A percentile compares a stretch with the other conserved stretches of the same genome.
Evolutionary conservation across 2,113 vertebrate species (phyloP).

Genomic region (Salvator merianae): DNA sequence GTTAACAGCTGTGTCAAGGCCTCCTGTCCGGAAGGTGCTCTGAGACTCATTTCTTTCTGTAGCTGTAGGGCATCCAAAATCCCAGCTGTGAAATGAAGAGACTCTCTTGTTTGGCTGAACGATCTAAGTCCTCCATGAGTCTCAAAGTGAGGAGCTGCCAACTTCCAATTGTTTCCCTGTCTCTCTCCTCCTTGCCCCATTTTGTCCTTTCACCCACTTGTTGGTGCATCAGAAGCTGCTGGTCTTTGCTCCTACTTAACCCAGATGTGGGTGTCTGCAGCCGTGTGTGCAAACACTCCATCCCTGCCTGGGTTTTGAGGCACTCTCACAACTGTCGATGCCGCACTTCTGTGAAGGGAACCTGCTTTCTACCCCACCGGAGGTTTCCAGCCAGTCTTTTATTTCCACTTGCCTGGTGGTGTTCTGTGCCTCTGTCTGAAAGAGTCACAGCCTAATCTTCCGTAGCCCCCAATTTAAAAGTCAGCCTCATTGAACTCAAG

Average conservation of each 20-base stretch:
- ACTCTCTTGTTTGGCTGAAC: background rate
- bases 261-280: too few relatives aligned
- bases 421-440: conserved; percentile 61
- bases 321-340: background rate
- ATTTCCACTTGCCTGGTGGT: conserved; percentile 58
- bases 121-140: too few relatives aligned
- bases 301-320: background rate
- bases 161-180: background rate
- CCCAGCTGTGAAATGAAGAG: background rate
- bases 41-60: background rate
- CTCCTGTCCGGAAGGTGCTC: too few relatives aligned
- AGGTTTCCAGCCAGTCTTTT: background rate
- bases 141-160: background rate
- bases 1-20: too few relatives aligned
- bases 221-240: background rate
- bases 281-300: background rate
- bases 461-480: background rate
- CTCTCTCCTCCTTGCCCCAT: background rate
- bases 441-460: conserved; percentile 53
- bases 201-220: too few relatives aligned
- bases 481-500: background rate
- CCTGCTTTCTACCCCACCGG: too few relatives aligned
- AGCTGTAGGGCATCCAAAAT: background rate
- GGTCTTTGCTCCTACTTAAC: background rate
- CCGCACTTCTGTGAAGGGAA: too few relatives aligned